A percentile compares a stretch with the other conserved stretches of the same genome.
phyloP scores from a whole-genome alignment of 1,140 invertebrate species.

The Apocrypta bakeri region DNA sequence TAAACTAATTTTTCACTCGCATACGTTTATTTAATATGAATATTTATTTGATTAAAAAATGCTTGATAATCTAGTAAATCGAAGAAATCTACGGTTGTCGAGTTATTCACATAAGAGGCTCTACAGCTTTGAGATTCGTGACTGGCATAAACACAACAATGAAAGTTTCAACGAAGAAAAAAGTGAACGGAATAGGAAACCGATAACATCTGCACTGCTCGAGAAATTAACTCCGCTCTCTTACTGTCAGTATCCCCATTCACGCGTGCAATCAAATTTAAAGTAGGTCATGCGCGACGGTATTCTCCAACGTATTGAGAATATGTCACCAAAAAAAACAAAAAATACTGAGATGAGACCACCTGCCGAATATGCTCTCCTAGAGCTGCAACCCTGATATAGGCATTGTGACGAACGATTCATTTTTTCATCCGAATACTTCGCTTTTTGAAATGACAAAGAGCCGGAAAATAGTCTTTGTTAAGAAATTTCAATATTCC shows the following conservation, averaged over 20 bases:
- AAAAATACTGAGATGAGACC: background rate
- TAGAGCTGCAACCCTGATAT: background rate
- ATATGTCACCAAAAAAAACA: background rate
- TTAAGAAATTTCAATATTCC: background rate
- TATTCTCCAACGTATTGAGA: background rate
- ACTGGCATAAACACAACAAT: slow-evolving; percentile 6
- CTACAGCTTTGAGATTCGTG: no score
- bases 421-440: background rate
- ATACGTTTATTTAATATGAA: no score
- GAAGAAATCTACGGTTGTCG: no score
- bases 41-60: no score
- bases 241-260: slow-evolving; percentile 2
- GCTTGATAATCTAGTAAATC: no score
- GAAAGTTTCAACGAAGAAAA: background rate
- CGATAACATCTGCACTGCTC: slow-evolving; percentile 4
- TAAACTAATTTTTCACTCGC: no score
- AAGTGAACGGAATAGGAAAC: background rate
- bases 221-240: slow-evolving; percentile 1
- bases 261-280: slow-evolving; percentile 9
- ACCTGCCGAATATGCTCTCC: background rate
- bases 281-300: slow-evolving; percentile 23
- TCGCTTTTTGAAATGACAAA: background rate
- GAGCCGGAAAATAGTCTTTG: background rate
- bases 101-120: no score
- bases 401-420: background rate